Conservation (phyloP, 1,140 invertebrate genomes). For the Ptiloglossa arizonensis region DNA sequence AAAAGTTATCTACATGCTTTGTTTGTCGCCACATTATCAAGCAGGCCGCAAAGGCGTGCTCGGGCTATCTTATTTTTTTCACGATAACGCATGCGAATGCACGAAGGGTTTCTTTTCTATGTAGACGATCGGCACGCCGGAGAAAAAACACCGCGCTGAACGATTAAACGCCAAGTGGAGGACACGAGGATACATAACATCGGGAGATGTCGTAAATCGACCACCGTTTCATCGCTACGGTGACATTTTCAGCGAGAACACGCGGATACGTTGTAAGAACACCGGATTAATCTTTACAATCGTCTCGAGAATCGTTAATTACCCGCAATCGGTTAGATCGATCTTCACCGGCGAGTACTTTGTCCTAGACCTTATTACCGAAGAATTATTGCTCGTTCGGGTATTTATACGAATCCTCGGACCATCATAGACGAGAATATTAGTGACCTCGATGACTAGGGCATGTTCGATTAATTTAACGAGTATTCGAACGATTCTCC, state of each 20-base stretch:
- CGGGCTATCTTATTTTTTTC: constrained; percentile 30
- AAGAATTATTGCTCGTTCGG: background rate
- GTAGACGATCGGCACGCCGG: background rate
- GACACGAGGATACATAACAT: too few relatives aligned
- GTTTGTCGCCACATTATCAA: constrained; percentile 60
- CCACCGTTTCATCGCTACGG: constrained; percentile 6
- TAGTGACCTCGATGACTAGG: too few relatives aligned
- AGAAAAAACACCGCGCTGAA: background rate
- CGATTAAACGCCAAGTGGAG: too few relatives aligned
- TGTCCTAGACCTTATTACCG: constrained; percentile 9
- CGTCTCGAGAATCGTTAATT: constrained; percentile 40
- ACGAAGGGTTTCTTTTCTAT: background rate
- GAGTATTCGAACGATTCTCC: too few relatives aligned
- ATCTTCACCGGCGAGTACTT: background rate
- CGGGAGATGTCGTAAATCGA: constrained; percentile 36
- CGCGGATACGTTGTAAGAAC: background rate
- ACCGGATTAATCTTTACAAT: background rate
- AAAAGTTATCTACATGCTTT: constrained; percentile 64
- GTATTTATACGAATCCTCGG: too few relatives aligned
- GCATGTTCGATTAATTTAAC: too few relatives aligned
- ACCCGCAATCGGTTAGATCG: constrained; percentile 37
- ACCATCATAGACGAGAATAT: too few relatives aligned
- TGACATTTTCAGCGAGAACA: background rate
- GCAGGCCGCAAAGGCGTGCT: constrained; percentile 28
- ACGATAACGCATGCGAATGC: constrained; percentile 42